Percentiles rank a stretch among this genome's conserved stretches.
Conservation (phyloP, 2,888 invertebrate genomes). For the Metallyticus violacea region DNA sequence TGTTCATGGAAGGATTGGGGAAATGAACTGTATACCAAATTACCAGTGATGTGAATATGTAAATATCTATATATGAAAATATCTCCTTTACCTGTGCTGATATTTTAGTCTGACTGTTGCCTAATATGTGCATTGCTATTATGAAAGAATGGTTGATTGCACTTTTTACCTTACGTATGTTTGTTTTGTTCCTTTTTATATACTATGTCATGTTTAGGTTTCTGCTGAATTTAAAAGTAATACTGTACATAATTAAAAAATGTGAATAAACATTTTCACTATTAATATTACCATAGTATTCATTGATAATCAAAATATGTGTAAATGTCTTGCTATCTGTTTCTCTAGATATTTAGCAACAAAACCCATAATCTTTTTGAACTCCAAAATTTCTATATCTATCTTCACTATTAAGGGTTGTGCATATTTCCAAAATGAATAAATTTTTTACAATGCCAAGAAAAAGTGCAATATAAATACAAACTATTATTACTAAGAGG, state of each 20-base stretch:
- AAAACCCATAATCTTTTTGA: too few relatives aligned
- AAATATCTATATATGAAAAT: neutral
- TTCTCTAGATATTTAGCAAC: too few relatives aligned
- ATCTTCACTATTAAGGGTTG: too few relatives aligned
- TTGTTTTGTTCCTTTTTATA: constrained; percentile 2
- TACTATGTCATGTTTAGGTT: constrained; percentile 1
- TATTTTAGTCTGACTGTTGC: constrained; percentile 14
- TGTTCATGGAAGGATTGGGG: neutral
- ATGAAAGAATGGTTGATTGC: constrained; percentile 10
- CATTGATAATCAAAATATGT: neutral
- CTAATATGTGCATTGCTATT: neutral
- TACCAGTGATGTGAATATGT: constrained; percentile 11
- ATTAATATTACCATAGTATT: neutral
- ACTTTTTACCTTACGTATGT: constrained; percentile 12
- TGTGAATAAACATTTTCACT: constrained; percentile 26
- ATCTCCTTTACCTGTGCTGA: neutral
- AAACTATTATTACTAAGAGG: too few relatives aligned
- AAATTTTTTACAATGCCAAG: too few relatives aligned
- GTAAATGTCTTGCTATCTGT: too few relatives aligned
- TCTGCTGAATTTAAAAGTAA: constrained; percentile 10
- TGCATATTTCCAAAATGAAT: too few relatives aligned
- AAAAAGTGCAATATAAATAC: too few relatives aligned
- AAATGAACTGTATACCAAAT: neutral
- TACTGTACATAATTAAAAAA: constrained; percentile 21
- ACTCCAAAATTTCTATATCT: too few relatives aligned